Percentiles rank a stretch among this genome's conserved stretches.
These are phyloP conservation scores for Gulo gulo DNA, from an alignment of 2,113 vertebrate species.

Conservation along the genomic window DNA sequence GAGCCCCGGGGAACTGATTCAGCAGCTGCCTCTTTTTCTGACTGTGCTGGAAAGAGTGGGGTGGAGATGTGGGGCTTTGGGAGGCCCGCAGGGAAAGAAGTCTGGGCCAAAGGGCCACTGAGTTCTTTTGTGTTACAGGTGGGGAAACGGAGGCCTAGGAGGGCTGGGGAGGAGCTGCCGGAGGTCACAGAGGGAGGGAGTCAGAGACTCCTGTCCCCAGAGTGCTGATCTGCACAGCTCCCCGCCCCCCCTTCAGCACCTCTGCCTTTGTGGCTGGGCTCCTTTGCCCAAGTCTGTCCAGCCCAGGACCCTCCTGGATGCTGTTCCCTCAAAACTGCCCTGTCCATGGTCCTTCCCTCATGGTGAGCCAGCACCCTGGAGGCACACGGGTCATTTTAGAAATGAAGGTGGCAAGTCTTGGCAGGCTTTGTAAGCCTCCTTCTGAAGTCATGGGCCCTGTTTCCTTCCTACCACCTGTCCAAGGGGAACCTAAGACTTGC, in stretches of 20 bases:
- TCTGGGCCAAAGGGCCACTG: not conserved
- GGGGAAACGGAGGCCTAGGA: not conserved
- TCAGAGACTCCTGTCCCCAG: not conserved
- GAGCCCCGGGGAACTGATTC: not conserved
- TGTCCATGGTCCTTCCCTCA: not conserved
- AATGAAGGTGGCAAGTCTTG: not conserved
- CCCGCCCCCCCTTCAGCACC: not conserved
- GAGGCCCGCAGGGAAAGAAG: not conserved
- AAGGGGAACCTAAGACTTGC: not conserved
- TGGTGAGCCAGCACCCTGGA: not conserved
- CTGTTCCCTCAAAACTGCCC: not conserved
- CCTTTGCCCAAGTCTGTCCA: not conserved
- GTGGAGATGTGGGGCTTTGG: not conserved
- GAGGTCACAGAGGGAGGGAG: not conserved
- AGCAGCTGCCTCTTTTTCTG: not conserved
- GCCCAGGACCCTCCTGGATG: not conserved
- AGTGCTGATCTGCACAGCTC: not conserved
- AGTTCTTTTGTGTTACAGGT: accelerated
- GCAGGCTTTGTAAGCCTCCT: not conserved
- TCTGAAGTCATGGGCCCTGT: not conserved
- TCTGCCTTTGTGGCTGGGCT: not conserved
- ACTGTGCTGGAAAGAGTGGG: not conserved
- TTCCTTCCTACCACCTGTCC: not conserved
- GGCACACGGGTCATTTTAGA: not conserved
- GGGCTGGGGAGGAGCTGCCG: not conserved